These are phyloP conservation scores for Gadus macrocephalus DNA, from an alignment of 2,113 vertebrate species.

Conservation along the genomic window DNA sequence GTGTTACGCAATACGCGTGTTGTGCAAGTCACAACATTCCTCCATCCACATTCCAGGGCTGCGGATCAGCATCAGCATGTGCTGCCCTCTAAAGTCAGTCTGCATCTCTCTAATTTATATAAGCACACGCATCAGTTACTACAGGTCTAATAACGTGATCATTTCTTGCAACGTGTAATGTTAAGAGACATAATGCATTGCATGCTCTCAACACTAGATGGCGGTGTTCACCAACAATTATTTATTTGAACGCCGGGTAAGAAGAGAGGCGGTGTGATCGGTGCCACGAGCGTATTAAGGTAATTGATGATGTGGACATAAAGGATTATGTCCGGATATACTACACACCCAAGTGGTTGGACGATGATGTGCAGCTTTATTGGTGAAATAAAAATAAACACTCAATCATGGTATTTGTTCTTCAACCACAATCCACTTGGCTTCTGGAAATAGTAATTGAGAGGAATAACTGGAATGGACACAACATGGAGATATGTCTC, in stretches of 20 bases:
- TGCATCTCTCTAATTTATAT: not conserved
- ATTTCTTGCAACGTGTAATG: not conserved
- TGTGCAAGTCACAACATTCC: conserved; percentile 59
- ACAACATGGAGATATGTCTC: conserved; percentile 17
- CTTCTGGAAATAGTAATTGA: conserved; percentile 9
- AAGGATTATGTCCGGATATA: not conserved
- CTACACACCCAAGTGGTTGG: no score
- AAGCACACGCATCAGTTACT: no score
- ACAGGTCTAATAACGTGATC: not conserved
- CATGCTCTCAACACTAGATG: conserved; percentile 33
- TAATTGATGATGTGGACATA: not conserved
- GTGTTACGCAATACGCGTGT: conserved; percentile 50
- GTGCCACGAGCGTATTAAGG: conserved; percentile 14
- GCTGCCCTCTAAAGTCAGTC: conserved; percentile 55
- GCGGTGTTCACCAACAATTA: conserved; percentile 13
- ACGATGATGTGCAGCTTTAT: conserved; percentile 9
- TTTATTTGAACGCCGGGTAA: no score
- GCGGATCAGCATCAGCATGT: conserved; percentile 22
- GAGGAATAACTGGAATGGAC: conserved; percentile 3
- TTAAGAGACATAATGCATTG: not conserved
- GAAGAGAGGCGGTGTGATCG: not conserved
- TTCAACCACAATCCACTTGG: not conserved
- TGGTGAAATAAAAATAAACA: conserved; percentile 6
- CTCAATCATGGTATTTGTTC: conserved; percentile 24
- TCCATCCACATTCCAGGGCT: conserved; percentile 21